These are phyloP conservation scores for Ciconia stormi DNA, from an alignment of 2,113 vertebrate genomes.

Conservation along the genomic window DNA sequence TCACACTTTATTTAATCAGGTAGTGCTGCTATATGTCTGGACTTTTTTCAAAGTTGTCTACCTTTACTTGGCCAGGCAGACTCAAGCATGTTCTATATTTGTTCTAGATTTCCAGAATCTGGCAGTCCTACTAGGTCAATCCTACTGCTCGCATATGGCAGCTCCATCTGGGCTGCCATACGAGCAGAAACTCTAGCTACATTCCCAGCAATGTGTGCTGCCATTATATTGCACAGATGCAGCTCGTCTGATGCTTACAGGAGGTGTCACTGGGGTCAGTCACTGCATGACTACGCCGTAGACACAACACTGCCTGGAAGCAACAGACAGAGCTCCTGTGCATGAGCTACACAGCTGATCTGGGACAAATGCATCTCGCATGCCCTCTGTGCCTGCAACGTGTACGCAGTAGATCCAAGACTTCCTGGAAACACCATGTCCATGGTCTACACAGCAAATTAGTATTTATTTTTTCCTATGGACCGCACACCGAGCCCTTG, in stretches of 20 bases:
- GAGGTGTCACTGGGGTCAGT: not conserved
- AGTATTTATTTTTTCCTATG: not conserved
- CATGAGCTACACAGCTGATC: not conserved
- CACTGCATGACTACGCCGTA: not conserved
- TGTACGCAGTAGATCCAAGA: accelerated
- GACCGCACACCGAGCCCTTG: not conserved
- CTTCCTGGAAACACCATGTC: not conserved
- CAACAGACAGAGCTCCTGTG: not conserved
- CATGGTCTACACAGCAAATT: not conserved
- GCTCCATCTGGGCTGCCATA: constrained; percentile 23
- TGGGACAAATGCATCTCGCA: not conserved
- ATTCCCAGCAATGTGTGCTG: not conserved
- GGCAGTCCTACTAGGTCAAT: not conserved
- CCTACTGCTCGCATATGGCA: not conserved
- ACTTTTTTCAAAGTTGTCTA: not conserved
- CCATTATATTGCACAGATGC: not conserved
- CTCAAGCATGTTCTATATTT: not conserved
- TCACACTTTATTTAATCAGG: no score
- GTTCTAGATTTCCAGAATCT: not conserved
- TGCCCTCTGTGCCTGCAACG: accelerated
- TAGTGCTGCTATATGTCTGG: not conserved
- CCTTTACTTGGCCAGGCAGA: not conserved
- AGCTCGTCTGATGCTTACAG: not conserved
- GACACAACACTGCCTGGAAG: not conserved
- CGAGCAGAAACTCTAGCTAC: not conserved